A percentile compares a stretch with the other conserved stretches of the same genome.
Conservation (phyloP, 2,888 invertebrate species). For the Uropetala carovei region DNA sequence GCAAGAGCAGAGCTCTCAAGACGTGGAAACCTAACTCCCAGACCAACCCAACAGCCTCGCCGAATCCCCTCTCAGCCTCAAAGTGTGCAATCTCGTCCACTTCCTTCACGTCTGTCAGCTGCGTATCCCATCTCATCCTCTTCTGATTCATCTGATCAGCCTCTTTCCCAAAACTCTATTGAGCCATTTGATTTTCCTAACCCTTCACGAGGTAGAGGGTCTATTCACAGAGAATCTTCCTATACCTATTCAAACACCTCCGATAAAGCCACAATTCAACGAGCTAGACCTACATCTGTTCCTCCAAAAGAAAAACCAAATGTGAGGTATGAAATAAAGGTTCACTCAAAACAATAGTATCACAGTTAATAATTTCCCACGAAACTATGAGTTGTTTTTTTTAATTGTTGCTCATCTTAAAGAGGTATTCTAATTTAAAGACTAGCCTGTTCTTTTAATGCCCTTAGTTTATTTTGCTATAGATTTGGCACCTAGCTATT, state of each 20-base stretch:
- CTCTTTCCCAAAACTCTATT: constrained; percentile 67
- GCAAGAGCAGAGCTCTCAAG: constrained; percentile 62
- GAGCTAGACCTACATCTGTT: constrained; percentile 39
- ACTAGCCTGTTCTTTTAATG: no score
- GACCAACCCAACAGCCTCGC: constrained; percentile 66
- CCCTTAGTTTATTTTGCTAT: no score
- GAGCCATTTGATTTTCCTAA: constrained; percentile 64
- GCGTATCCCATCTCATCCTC: constrained; percentile 56
- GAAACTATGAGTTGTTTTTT: no score
- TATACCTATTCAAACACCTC: constrained; percentile 50
- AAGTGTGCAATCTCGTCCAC: neutral
- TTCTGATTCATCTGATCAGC: constrained; percentile 60
- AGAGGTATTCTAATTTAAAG: no score
- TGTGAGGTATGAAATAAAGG: constrained; percentile 35
- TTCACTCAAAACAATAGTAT: neutral
- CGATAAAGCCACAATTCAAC: constrained; percentile 28
- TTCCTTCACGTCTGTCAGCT: neutral
- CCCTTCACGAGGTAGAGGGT: constrained; percentile 47
- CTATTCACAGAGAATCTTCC: constrained; percentile 53
- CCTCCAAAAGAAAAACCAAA: constrained; percentile 56
- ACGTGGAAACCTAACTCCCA: constrained; percentile 72
- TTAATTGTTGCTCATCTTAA: no score
- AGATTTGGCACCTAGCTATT: no score
- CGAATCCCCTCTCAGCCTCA: constrained; percentile 43
- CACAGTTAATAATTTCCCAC: no score